Conservation (phyloP, 2,113 vertebrate genomes). For the Mesembrinibis cayennensis region DNA sequence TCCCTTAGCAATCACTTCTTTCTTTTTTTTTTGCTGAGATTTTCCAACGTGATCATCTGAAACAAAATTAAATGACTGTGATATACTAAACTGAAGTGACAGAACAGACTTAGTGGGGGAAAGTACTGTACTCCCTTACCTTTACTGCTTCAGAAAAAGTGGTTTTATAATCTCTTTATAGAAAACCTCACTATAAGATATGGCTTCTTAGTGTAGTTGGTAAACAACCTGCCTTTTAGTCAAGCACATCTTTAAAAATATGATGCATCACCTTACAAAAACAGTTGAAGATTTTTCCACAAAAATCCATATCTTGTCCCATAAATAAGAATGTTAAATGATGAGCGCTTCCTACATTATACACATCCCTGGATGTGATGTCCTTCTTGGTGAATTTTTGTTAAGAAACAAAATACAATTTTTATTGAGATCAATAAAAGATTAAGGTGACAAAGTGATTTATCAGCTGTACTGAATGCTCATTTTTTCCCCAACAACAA, state of each 20-base stretch:
- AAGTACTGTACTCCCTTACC: neutral
- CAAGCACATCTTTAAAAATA: conserved; percentile 71
- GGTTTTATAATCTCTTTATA: conserved; percentile 60
- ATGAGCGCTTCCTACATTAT: conserved; percentile 29
- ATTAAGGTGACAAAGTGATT: conserved; percentile 83
- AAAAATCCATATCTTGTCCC: conserved; percentile 54
- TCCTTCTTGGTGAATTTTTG: conserved; percentile 76
- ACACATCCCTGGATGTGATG: conserved; percentile 45
- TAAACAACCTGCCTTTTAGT: conserved; percentile 61
- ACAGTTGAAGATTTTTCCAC: conserved; percentile 21
- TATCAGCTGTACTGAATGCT: conserved; percentile 65
- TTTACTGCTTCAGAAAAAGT: conserved; percentile 5
- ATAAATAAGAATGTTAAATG: conserved; percentile 68
- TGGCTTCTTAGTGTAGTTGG: conserved; percentile 3
- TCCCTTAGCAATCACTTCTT: neutral
- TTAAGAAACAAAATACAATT: conserved; percentile 78
- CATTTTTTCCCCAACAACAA: conserved; percentile 60
- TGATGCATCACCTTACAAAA: conserved; percentile 64
- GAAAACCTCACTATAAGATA: conserved; percentile 61
- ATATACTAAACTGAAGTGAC: conserved; percentile 17
- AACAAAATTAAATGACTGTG: neutral
- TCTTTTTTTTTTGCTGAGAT: neutral
- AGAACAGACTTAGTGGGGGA: neutral
- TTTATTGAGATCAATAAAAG: conserved; percentile 84
- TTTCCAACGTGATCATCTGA: neutral